phyloP scores from a whole-genome alignment of 2,797 vertebrate genomes.

The Catamblyrhynchus diadema region DNA sequence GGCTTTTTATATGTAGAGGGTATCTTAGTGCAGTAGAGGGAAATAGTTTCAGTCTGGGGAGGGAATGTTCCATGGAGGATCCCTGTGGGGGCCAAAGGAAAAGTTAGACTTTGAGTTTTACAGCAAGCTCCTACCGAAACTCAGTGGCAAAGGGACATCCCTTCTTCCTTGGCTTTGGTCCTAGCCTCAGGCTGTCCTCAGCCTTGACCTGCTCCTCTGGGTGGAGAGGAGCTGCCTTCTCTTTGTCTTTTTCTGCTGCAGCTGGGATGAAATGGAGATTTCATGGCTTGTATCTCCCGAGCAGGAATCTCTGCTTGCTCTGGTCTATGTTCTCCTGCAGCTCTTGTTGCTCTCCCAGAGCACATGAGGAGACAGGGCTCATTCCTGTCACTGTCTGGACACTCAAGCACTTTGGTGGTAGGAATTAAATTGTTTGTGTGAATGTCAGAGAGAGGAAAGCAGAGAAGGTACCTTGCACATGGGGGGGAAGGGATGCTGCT shows the following conservation, averaged over 20 bases:
- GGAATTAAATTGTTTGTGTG: background rate
- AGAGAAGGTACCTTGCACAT: too few relatives aligned
- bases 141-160: background rate
- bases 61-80: background rate
- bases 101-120: background rate
- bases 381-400: background rate
- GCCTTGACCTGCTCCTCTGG: background rate
- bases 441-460: background rate
- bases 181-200: background rate
- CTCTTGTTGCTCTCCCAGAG: background rate
- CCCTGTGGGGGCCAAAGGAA: background rate
- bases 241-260: background rate
- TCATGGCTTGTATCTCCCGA: background rate
- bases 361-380: background rate
- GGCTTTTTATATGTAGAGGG: conserved; percentile 18
- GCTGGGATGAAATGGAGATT: background rate
- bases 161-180: background rate
- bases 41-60: background rate
- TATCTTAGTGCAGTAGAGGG: background rate
- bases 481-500: background rate
- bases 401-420: background rate
- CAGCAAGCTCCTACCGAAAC: background rate
- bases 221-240: background rate
- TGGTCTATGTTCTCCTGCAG: background rate
- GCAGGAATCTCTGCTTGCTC: background rate